Base-by-base conservation (phyloP, 2,888 invertebrate genomes). In the Silvanus unidentatus region DNA sequence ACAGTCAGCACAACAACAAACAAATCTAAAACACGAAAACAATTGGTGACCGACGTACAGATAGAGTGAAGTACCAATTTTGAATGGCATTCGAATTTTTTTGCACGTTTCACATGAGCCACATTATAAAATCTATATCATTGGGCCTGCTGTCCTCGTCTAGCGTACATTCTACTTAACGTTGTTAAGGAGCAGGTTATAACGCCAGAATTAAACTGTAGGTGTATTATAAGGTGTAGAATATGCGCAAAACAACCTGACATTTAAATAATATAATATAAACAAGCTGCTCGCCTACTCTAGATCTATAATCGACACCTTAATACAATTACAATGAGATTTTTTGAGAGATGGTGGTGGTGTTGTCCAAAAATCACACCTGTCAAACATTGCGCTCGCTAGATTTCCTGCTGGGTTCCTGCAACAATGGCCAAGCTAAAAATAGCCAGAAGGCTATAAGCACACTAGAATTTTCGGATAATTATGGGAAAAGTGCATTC, bases 211-310 rank as follows among this genome's bases (percentile, higher is more conserved):
- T 41, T 44, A 49, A 52, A 45, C 52, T 50, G 63, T 63, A 60
- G 63, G 63, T 57, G 62, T 54, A 32, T 45, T 54, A 58, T 57
- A 63, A 66, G 67, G 68, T 65, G 67, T 67, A 63, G 65, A 64
- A 64, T 68, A 64, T 66, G 68, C 66, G 66, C 66, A 60, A 66
- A 66, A 65, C 66, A 57, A 62, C 63, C 65, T 64, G 66, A 67
- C 66, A 70, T 67, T 67, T 67, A 63, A 66, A 65, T 62, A 65
- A 66, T 60, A 64, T 63, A 65, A 66, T 62, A 64, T 63, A 63
- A 64, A 64, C 65, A 64, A 61, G 61, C 59, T 55, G 57, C 54
- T 58, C 63, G 62, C 65, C 65, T 60, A 65, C 65, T 55, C 50
- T 36, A 48, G 34, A 52, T 53, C 54, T 55, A 55, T 59, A 57